Evolutionary conservation across 2,113 vertebrate genomes (phyloP).

Genomic region (Oxyura jamaicensis): DNA sequence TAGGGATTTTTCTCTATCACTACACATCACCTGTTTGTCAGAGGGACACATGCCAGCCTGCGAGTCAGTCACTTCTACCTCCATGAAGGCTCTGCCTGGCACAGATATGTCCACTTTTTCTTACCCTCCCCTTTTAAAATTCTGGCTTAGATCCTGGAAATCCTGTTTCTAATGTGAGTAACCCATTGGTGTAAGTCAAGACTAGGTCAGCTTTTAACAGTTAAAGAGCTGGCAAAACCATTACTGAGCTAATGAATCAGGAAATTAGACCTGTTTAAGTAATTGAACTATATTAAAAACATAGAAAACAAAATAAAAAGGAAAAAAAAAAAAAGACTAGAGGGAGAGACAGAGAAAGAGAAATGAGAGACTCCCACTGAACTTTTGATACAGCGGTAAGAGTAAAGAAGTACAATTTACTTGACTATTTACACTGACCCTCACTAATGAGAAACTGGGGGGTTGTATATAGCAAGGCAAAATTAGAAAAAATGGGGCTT

Average conservation of each 20-base stretch:
- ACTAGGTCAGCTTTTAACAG: conserved; percentile 4
- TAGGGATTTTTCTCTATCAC: not conserved
- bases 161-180: not conserved
- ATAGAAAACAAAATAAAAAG: conserved; percentile 1
- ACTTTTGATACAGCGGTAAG: not conserved
- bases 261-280: conserved; percentile 14
- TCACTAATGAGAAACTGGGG: not conserved
- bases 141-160: not conserved
- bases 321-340: not conserved
- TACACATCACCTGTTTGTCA: not conserved
- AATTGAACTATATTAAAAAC: conserved; percentile 7
- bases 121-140: not conserved
- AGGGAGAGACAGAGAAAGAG: not conserved
- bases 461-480: not conserved
- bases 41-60: not conserved
- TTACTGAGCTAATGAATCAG: conserved; percentile 9
- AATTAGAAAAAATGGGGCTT: not conserved
- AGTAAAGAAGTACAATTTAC: not conserved
- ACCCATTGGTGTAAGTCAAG: not conserved
- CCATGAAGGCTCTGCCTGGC: not conserved
- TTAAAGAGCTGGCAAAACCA: conserved; percentile 6
- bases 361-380: not conserved
- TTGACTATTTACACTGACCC: not conserved
- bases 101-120: not conserved
- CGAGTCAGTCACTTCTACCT: not conserved